A percentile compares a stretch with the other conserved stretches of the same genome.
phyloP scores from a whole-genome alignment of 1,140 invertebrate species.

The Aethina tumida region DNA sequence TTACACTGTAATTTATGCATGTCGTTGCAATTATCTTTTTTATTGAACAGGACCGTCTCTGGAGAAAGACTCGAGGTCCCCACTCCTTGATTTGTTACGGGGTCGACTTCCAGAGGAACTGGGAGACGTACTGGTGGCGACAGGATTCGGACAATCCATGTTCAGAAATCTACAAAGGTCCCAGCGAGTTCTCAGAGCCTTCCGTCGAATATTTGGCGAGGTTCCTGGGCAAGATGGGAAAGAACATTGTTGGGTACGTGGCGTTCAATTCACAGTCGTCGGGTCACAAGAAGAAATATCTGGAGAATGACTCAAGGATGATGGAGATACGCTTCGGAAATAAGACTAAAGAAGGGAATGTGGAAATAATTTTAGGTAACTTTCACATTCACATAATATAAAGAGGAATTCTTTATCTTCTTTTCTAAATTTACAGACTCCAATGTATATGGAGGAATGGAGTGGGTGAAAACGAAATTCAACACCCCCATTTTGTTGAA shows the following conservation, averaged over 20 bases:
- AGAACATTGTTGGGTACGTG: slow-evolving; percentile 54
- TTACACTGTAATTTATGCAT: too few species aligned
- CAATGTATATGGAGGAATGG: slow-evolving; percentile 48
- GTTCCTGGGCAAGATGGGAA: slow-evolving; percentile 39
- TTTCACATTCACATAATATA: too few species aligned
- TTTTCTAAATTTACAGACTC: too few species aligned
- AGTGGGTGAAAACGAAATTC: slow-evolving; percentile 58
- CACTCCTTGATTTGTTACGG: slow-evolving; percentile 45
- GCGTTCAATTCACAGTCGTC: slow-evolving; percentile 71
- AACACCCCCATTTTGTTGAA: slow-evolving; percentile 57
- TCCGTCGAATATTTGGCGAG: slow-evolving; percentile 52
- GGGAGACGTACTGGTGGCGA: slow-evolving; percentile 56
- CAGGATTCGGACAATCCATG: slow-evolving; percentile 59
- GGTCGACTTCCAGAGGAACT: slow-evolving; percentile 67
- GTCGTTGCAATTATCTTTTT: too few species aligned
- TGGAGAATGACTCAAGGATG: too few species aligned
- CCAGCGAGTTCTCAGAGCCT: slow-evolving; percentile 59
- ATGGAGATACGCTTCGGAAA: slow-evolving; percentile 51
- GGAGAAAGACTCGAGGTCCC: slow-evolving; percentile 59
- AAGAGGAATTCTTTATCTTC: too few species aligned
- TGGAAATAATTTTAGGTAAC: slow-evolving; percentile 1
- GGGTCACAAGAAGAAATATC: slow-evolving; percentile 47
- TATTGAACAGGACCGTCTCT: slow-evolving; percentile 59
- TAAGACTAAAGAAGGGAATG: slow-evolving; percentile 29
- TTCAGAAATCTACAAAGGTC: slow-evolving; percentile 59